Evolutionary conservation across 2,888 invertebrate species (phyloP).

Genomic region (Drosophila yooni): DNA sequence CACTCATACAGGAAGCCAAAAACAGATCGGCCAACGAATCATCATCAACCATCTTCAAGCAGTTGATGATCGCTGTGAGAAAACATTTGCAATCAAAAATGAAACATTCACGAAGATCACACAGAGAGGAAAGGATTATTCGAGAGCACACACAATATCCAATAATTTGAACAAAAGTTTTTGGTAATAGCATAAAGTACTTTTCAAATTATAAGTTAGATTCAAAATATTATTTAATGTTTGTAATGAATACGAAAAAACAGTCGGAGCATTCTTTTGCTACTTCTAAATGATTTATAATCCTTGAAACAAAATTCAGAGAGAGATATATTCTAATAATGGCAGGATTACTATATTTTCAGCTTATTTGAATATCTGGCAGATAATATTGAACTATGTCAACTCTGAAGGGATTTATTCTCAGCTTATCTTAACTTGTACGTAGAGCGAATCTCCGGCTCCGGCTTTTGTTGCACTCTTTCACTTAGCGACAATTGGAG

Average conservation of each 20-base stretch:
- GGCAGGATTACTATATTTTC: not conserved
- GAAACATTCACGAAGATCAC: not conserved
- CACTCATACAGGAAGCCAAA: constrained; percentile 31
- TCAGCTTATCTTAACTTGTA: constrained; percentile 4
- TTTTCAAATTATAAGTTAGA: no score
- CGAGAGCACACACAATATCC: not conserved
- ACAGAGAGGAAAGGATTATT: no score
- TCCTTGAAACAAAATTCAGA: not conserved
- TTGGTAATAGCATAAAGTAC: not conserved
- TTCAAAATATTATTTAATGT: not conserved
- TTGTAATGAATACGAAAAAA: not conserved
- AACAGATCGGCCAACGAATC: constrained; percentile 5
- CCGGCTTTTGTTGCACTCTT: constrained; percentile 41
- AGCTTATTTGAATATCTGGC: not conserved
- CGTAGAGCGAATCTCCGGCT: not conserved
- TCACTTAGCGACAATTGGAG: constrained; percentile 74
- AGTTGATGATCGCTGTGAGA: not conserved
- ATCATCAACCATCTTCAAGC: not conserved
- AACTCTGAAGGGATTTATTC: not conserved
- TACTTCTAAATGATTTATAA: not conserved
- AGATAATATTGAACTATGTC: not conserved
- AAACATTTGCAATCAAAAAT: not conserved
- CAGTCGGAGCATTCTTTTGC: not conserved
- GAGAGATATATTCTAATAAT: not conserved
- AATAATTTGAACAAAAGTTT: not conserved